These are phyloP conservation scores for Hypsibius dujardini DNA, from an alignment of 1,140 invertebrate genomes.

Conservation along the genomic window DNA sequence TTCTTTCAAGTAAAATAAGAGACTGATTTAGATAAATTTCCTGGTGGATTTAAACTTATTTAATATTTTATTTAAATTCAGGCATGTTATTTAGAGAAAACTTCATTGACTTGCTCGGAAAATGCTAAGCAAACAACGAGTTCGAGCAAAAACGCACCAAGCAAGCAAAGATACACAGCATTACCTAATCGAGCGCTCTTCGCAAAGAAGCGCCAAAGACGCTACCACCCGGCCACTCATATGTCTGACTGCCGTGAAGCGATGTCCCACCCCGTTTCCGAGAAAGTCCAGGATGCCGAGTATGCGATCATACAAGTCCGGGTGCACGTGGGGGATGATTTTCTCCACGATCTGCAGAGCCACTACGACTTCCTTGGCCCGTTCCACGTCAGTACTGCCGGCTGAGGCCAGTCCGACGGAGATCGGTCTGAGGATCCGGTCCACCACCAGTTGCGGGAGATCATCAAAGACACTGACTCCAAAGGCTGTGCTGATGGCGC, in stretches of 20 bases:
- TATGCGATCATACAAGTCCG: slow-evolving; percentile 33
- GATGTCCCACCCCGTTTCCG: slow-evolving; percentile 45
- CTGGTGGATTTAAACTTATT: too few relatives aligned
- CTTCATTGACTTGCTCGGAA: too few relatives aligned
- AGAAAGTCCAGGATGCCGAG: background rate
- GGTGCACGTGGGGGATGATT: slow-evolving; percentile 45
- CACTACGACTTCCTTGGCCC: slow-evolving; percentile 54
- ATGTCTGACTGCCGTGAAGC: slow-evolving; percentile 57
- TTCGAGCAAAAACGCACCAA: too few relatives aligned
- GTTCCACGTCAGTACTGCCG: slow-evolving; percentile 29
- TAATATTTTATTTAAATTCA: too few relatives aligned
- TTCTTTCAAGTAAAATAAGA: too few relatives aligned
- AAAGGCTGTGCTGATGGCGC: slow-evolving; percentile 45
- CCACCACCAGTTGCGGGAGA: slow-evolving; percentile 39
- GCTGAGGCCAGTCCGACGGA: background rate
- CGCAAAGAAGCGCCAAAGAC: slow-evolving; percentile 27
- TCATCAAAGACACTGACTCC: slow-evolving; percentile 47
- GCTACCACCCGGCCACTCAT: slow-evolving; percentile 67
- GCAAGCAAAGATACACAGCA: too few relatives aligned
- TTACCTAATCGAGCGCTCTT: background rate
- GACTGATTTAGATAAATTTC: too few relatives aligned
- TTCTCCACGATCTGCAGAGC: slow-evolving; percentile 65
- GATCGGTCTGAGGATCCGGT: slow-evolving; percentile 16
- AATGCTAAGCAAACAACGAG: too few relatives aligned
- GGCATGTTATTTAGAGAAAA: too few relatives aligned